These are phyloP conservation scores for Callimico goeldii DNA, from an alignment of 2,797 vertebrate species.

Conservation along the genomic window DNA sequence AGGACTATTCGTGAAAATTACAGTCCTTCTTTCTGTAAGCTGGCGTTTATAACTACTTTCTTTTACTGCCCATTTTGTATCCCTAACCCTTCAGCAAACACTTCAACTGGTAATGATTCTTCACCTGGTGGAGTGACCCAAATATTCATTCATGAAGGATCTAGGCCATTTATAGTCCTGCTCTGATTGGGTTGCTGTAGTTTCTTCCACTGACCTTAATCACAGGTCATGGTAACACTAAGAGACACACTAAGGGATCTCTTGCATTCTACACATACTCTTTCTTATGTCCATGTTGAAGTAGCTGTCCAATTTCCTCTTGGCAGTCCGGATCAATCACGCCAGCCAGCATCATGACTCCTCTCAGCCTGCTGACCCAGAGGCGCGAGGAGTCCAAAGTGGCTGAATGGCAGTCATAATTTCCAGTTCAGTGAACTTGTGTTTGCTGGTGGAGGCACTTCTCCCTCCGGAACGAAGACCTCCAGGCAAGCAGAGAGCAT, in stretches of 20 bases:
- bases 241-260: not conserved
- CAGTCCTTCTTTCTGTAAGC: not conserved
- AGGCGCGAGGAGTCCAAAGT: not conserved
- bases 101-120: not conserved
- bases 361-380: not conserved
- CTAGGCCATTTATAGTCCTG: not conserved
- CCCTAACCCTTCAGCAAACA: not conserved
- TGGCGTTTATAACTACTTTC: not conserved
- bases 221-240: not conserved
- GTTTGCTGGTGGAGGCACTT: not conserved
- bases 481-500: not conserved
- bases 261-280: not conserved
- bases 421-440: not conserved
- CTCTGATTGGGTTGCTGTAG: not conserved
- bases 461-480: not conserved
- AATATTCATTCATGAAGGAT: not conserved
- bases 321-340: not conserved
- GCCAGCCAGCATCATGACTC: not conserved
- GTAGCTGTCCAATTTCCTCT: not conserved
- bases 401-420: not conserved
- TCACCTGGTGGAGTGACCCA: not conserved
- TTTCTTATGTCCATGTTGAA: not conserved
- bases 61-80: not conserved
- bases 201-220: not conserved
- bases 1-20: not conserved